A percentile compares a stretch with the other conserved stretches of the same genome.
Conservation (phyloP, 92 coral and sea anemone genomes). For the Bergia sp. region DNA sequence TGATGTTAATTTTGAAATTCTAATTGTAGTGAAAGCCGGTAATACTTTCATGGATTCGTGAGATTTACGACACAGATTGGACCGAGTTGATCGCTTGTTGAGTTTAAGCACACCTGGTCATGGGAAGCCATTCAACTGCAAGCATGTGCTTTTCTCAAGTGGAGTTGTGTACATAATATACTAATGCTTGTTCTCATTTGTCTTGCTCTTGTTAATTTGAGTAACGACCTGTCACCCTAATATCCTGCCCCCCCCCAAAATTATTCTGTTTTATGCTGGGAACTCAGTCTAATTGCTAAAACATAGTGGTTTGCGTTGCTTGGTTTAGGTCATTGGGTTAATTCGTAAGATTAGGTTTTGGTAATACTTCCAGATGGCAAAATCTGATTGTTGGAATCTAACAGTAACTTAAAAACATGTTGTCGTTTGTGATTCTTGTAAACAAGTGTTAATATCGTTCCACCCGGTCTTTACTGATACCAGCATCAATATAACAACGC, state of each 20-base stretch:
- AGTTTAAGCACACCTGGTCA: not conserved
- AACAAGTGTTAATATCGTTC: slow-evolving; percentile 2
- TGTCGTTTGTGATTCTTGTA: not conserved
- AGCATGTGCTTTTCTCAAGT: not conserved
- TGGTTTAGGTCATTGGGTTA: slow-evolving; percentile 14
- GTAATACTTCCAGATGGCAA: not conserved
- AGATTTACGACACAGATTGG: slow-evolving; percentile 21
- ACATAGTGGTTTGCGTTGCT: not conserved
- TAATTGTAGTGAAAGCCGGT: not conserved
- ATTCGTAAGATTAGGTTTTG: not conserved
- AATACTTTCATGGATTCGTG: not conserved
- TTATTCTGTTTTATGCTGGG: slow-evolving; percentile 6
- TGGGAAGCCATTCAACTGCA: not conserved
- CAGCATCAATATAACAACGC: not conserved
- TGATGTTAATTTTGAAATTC: not conserved
- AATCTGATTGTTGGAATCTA: not conserved
- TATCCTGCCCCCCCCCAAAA: not conserved
- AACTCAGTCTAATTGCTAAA: slow-evolving; percentile 6
- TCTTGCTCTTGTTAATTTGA: slow-evolving; percentile 2
- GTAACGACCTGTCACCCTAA: not conserved
- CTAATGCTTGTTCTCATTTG: not conserved
- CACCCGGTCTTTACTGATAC: not conserved
- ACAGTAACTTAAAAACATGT: not conserved
- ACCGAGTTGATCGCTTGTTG: not conserved
- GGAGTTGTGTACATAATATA: not conserved